These are phyloP conservation scores for Volucella inanis DNA, from an alignment of 2,888 invertebrate genomes.

Conservation along the genomic window DNA sequence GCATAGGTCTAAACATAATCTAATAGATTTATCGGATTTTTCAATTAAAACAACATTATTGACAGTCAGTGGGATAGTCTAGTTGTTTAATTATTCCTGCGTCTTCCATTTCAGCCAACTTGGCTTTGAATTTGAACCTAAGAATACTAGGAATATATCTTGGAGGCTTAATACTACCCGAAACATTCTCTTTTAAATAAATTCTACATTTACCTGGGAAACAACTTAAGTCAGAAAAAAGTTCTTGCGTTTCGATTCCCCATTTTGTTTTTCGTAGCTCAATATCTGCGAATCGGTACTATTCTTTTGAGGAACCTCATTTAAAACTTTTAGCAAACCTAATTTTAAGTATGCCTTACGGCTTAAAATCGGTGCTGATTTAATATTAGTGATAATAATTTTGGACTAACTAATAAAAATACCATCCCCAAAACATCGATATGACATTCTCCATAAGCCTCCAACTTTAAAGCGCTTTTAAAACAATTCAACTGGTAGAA, in stretches of 20 bases:
- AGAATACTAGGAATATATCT: not conserved
- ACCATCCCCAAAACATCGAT: not conserved
- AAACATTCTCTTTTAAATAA: not conserved
- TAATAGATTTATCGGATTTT: constrained; percentile 24
- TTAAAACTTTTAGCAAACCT: not conserved
- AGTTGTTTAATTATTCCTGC: too few species aligned
- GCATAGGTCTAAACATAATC: constrained; percentile 18
- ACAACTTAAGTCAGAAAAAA: not conserved
- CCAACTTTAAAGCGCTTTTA: not conserved
- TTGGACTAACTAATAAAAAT: not conserved
- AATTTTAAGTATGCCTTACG: not conserved
- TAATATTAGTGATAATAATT: constrained; percentile 2
- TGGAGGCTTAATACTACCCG: not conserved
- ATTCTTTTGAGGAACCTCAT: too few species aligned
- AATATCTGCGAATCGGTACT: too few species aligned
- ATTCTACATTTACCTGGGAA: constrained; percentile 2
- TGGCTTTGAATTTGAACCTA: not conserved
- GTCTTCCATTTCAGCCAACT: too few species aligned
- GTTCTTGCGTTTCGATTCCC: not conserved
- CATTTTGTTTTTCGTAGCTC: too few species aligned
- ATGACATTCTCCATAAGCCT: not conserved
- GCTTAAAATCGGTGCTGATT: not conserved
- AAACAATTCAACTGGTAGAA: not conserved
- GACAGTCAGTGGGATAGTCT: constrained; percentile 84
- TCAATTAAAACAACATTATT: constrained; percentile 14